Evolutionary conservation across 2,113 vertebrate genomes (phyloP).

Genomic region (Anas platyrhynchos): DNA sequence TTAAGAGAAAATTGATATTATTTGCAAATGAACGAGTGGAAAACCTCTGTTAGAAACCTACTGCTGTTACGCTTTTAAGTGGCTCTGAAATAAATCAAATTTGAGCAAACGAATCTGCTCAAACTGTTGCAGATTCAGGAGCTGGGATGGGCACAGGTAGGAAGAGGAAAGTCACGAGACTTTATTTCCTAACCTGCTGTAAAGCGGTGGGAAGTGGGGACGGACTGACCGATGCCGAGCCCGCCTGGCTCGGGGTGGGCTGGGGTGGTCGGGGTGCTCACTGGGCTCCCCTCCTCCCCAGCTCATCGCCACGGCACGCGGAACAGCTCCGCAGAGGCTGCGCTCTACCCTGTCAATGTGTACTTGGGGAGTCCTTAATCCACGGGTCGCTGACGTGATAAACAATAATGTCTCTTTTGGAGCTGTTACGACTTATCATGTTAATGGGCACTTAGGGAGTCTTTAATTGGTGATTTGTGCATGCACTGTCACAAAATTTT

Average conservation of each 20-base stretch:
- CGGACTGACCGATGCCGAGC: not conserved
- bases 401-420: constrained; percentile 73
- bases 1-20: not conserved
- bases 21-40: not conserved
- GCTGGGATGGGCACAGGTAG: not conserved
- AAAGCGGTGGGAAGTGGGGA: rapidly evolving
- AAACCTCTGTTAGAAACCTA: not conserved
- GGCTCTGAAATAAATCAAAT: not conserved
- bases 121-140: not conserved
- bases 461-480: constrained; percentile 77
- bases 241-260: too few species aligned
- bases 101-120: not conserved
- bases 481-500: constrained; percentile 71
- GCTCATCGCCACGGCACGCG: not conserved
- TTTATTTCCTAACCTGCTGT: not conserved
- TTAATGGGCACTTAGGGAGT: constrained; percentile 69
- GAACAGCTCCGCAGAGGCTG: not conserved
- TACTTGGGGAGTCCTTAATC: constrained; percentile 72
- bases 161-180: not conserved
- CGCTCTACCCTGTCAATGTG: constrained; percentile 43
- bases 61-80: not conserved
- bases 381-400: constrained; percentile 67
- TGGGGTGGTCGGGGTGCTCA: not conserved
- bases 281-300: not conserved
- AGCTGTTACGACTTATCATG: constrained; percentile 70